Evolutionary conservation across 2,113 vertebrate genomes (phyloP).

Genomic region (Alces alces): DNA sequence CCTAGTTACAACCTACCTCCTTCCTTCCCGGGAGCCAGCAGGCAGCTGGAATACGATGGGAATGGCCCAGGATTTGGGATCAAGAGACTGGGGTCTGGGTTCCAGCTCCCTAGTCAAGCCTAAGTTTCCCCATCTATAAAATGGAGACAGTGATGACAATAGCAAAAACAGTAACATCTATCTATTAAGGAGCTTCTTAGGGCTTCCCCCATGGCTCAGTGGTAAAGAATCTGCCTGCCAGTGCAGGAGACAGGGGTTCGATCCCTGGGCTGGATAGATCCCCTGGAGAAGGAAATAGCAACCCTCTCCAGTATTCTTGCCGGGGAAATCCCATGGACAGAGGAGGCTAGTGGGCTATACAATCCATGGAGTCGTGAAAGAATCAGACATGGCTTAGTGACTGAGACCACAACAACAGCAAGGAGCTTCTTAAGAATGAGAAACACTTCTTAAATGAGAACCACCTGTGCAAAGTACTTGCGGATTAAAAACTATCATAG

Average conservation of each 20-base stretch:
- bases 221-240: not conserved
- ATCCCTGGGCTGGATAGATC: not conserved
- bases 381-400: not conserved
- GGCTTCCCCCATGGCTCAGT: not conserved
- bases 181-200: not conserved
- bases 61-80: not conserved
- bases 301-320: not conserved
- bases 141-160: not conserved
- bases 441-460: not conserved
- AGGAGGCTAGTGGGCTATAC: not conserved
- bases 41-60: not conserved
- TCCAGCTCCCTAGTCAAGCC: not conserved
- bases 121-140: not conserved
- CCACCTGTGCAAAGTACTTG: not conserved
- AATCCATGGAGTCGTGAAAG: not conserved
- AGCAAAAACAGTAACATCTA: not conserved
- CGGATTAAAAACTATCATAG: not conserved
- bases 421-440: not conserved
- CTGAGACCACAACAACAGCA: not conserved
- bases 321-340: not conserved
- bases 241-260: not conserved
- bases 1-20: not conserved
- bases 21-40: not conserved
- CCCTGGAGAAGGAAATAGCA: not conserved
- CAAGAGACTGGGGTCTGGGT: not conserved